Base-by-base conservation (phyloP, 2,797 vertebrate species). In the Melanotaenia pygmaea region DNA sequence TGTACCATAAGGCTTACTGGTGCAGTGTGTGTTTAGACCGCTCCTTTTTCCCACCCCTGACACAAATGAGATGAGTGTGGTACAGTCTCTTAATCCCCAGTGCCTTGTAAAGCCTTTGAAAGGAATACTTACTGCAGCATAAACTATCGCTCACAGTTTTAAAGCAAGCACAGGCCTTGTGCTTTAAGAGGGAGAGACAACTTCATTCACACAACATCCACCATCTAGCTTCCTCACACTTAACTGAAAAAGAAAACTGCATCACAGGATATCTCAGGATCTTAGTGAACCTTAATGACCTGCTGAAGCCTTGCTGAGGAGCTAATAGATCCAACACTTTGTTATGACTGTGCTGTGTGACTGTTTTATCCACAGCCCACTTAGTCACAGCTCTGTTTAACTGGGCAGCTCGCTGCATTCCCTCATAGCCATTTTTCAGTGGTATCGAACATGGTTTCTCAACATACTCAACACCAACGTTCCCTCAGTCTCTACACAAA, bases 31-130 rank as follows among this genome's bases (percentile, higher is more conserved):
- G 82, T 88, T 90, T 86, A 88, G 87, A 91, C 86, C 81, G 86
- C 74, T 90, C 69, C 81, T 79, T 81, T 88, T 84, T 81, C 81
- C 80, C 77, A 59, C 85, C 72, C 68, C 74, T 86, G 88, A 89
- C 90, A 90, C 81, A 91, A 87, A 92, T 86, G 88, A 91, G 88
- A 92, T 80, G 90, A 90, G 85, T 84, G 82, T 74, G 84, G 83
- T 89, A 87, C 71, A 76, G 79, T 88, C 79, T 84, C 83, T 82
- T 90, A 89, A 92, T 92, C 90, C 92, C 91, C 70, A 54, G 86
- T 80, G 89, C 82, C 89, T 89, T 91, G 91, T 93, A 92, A 90
- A 92, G 86, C 87, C 88, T 88, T 85, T 88, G 87, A 91, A 89
- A 92, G 88, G 86, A 90, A 90, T 83, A 91, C 86, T 92, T 89